Conservation (phyloP, 2,888 invertebrate species). For the Gandaritis pyraliata region DNA sequence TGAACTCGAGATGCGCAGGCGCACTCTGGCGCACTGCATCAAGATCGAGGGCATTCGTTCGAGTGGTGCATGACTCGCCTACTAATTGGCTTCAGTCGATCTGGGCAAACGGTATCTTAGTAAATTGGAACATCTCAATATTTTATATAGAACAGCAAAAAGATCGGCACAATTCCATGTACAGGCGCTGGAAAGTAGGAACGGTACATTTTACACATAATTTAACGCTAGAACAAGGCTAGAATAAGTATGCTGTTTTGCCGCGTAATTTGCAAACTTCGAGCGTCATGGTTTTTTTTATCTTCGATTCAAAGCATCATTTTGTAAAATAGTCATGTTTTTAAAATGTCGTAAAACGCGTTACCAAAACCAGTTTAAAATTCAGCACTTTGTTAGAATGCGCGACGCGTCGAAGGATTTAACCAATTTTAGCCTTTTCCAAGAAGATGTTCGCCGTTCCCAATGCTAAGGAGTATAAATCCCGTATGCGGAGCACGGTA, state of each 20-base stretch:
- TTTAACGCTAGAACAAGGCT: neutral
- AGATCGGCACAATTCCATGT: slow-evolving; percentile 17
- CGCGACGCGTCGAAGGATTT: slow-evolving; percentile 49
- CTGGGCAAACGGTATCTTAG: slow-evolving; percentile 57
- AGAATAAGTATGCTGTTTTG: slow-evolving; percentile 8
- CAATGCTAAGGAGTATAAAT: slow-evolving; percentile 61
- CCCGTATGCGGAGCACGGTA: slow-evolving; percentile 58
- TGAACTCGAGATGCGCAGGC: slow-evolving; percentile 59
- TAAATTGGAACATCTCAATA: slow-evolving; percentile 58
- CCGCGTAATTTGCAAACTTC: slow-evolving; percentile 7
- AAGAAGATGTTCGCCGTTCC: slow-evolving; percentile 59
- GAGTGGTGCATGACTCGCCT: slow-evolving; percentile 68
- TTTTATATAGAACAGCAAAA: slow-evolving; percentile 12
- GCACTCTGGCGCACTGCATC: slow-evolving; percentile 65
- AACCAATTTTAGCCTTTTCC: slow-evolving; percentile 59
- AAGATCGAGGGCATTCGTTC: slow-evolving; percentile 64
- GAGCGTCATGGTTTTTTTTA: slow-evolving; percentile 1
- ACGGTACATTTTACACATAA: neutral
- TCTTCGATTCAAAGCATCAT: neutral
- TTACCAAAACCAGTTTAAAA: slow-evolving; percentile 40
- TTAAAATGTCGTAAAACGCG: slow-evolving; percentile 25
- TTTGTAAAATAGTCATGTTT: slow-evolving; percentile 22
- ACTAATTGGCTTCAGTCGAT: slow-evolving; percentile 63
- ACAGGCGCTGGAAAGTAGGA: neutral
- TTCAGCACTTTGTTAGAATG: slow-evolving; percentile 49